Evolutionary conservation across 2,888 invertebrate species (phyloP).

Genomic region (Temnothorax rugatulus): DNA sequence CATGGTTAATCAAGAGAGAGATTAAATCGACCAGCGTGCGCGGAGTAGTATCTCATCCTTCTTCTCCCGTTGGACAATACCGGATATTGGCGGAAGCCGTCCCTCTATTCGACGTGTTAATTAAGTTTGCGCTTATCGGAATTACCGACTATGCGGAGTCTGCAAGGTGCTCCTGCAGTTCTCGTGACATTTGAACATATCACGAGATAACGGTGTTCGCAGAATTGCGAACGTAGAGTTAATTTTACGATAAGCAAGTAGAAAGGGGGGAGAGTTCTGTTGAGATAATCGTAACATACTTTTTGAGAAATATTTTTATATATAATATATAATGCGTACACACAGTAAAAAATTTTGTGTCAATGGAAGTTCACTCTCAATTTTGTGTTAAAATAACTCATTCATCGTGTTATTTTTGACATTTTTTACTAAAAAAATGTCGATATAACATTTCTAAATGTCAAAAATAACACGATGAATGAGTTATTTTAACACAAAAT

Average conservation of each 20-base stretch:
- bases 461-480: no score
- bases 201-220: not conserved
- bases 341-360: no score
- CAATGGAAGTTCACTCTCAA: no score
- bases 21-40: conserved; percentile 68
- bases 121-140: conserved; percentile 76
- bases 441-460: no score
- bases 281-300: not conserved
- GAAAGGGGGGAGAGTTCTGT: not conserved
- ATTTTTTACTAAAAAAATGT: no score
- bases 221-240: not conserved
- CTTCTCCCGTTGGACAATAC: conserved; percentile 62
- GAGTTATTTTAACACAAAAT: no score
- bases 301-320: not conserved
- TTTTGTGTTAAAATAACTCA: no score
- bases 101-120: conserved; percentile 69
- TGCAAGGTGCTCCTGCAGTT: not conserved
- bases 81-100: conserved; percentile 80
- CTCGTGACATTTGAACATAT: not conserved
- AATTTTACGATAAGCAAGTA: not conserved
- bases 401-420: no score
- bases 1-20: conserved; percentile 62
- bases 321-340: no score
- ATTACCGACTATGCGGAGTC: not conserved
- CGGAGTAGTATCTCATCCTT: conserved; percentile 63